Conservation (phyloP, 2,888 invertebrate species). For the Erebia palarica region DNA sequence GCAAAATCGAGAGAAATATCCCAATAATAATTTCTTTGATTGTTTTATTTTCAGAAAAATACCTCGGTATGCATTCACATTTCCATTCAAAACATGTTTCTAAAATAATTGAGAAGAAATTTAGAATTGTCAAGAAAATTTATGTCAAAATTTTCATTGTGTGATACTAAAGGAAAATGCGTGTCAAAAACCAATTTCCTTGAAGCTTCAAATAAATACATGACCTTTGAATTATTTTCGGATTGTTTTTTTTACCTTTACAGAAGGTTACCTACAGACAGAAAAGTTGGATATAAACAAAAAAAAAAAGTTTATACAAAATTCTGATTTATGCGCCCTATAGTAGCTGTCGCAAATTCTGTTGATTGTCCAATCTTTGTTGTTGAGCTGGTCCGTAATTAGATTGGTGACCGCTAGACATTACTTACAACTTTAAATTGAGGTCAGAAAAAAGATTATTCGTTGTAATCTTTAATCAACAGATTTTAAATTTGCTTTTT, state of each 20-base stretch:
- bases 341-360: too few relatives aligned
- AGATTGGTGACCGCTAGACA: too few relatives aligned
- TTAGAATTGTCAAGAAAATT: background rate
- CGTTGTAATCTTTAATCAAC: too few relatives aligned
- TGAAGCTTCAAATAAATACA: constrained; percentile 11
- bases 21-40: too few relatives aligned
- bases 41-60: too few relatives aligned
- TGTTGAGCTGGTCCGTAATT: background rate
- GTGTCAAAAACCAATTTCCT: constrained; percentile 8
- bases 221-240: constrained; percentile 21
- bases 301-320: background rate
- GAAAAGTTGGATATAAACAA: background rate
- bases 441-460: too few relatives aligned
- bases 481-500: too few relatives aligned
- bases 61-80: too few relatives aligned
- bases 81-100: too few relatives aligned
- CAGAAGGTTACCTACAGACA: constrained; percentile 8
- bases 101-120: too few relatives aligned
- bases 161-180: background rate
- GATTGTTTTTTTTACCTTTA: constrained; percentile 15
- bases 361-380: background rate
- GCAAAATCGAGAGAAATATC: too few relatives aligned
- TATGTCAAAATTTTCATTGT: background rate
- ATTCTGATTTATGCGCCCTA: background rate
- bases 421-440: too few relatives aligned